phyloP scores from a whole-genome alignment of 2,113 vertebrate genomes.

The Phylloscopus whistleri region DNA sequence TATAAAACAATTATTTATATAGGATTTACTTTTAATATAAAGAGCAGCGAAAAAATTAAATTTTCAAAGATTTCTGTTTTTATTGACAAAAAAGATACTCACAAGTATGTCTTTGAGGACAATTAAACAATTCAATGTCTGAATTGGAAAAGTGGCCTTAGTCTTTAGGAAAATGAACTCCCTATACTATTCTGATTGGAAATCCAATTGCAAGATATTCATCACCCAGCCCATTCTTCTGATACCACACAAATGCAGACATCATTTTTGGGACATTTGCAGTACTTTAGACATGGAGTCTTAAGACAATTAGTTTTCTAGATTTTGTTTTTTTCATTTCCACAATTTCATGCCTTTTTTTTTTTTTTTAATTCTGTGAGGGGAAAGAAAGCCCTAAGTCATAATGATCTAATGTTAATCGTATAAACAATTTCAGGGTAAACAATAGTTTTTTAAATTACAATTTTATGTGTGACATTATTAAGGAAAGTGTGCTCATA shows the following conservation, averaged over 20 bases:
- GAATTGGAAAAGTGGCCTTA: neutral
- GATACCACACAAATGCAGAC: neutral
- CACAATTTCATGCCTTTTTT: neutral
- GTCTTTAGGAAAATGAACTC: neutral
- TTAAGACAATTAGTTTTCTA: neutral
- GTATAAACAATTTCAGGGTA: neutral
- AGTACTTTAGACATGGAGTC: neutral
- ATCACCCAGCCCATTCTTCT: neutral
- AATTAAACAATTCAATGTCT: neutral
- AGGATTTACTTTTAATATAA: constrained; percentile 28
- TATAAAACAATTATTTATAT: neutral
- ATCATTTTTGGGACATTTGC: neutral
- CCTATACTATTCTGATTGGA: neutral
- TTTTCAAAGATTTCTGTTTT: neutral
- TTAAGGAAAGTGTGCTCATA: neutral
- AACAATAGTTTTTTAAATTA: neutral
- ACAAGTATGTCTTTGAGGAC: neutral
- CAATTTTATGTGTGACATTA: neutral
- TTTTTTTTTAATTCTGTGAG: neutral
- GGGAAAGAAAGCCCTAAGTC: neutral
- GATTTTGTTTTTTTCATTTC: neutral
- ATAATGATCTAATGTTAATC: neutral
- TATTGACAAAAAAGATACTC: neutral
- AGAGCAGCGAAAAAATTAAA: neutral
- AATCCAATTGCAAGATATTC: neutral